Percentiles rank a stretch among this genome's conserved stretches.
These are phyloP conservation scores for Rhabditoides inermis DNA, from an alignment of 2,888 invertebrate genomes.

Conservation along the genomic window DNA sequence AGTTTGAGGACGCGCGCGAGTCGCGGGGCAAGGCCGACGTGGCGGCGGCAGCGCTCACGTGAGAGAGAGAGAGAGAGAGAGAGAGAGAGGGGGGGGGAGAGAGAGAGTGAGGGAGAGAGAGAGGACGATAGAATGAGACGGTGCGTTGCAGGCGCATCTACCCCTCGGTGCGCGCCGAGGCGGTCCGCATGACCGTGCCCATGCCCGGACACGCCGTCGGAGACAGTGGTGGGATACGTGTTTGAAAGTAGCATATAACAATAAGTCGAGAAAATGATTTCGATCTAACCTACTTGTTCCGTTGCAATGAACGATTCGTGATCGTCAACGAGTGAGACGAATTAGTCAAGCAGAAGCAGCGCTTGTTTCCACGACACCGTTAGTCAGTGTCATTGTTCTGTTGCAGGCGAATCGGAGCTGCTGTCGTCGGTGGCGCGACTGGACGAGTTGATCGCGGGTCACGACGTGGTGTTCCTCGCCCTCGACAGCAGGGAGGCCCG, in stretches of 20 bases:
- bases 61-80: neutral
- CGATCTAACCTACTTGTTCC: neutral
- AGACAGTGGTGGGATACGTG: neutral
- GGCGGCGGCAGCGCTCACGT: neutral
- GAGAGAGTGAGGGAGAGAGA: neutral
- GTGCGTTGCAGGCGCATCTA: neutral
- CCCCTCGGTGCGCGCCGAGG: neutral
- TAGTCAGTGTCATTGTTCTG: too few species aligned
- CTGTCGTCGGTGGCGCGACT: conserved; percentile 12
- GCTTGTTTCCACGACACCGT: too few species aligned
- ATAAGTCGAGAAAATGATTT: neutral
- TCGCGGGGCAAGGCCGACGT: neutral
- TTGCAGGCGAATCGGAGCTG: conserved; percentile 7
- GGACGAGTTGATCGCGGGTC: conserved; percentile 62
- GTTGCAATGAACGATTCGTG: too few species aligned
- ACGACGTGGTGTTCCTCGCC: conserved; percentile 83
- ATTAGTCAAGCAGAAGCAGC: too few species aligned
- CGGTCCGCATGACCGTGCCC: neutral
- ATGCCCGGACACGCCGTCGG: neutral
- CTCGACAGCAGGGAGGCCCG: conserved; percentile 93
- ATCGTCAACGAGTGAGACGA: too few species aligned
- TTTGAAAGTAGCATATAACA: neutral
- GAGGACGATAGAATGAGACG: neutral
- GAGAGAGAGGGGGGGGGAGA: neutral
- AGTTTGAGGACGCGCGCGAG: neutral